These are phyloP conservation scores for Trichosurus vulpecula DNA, from an alignment of 2,797 vertebrate genomes.

Conservation along the genomic window DNA sequence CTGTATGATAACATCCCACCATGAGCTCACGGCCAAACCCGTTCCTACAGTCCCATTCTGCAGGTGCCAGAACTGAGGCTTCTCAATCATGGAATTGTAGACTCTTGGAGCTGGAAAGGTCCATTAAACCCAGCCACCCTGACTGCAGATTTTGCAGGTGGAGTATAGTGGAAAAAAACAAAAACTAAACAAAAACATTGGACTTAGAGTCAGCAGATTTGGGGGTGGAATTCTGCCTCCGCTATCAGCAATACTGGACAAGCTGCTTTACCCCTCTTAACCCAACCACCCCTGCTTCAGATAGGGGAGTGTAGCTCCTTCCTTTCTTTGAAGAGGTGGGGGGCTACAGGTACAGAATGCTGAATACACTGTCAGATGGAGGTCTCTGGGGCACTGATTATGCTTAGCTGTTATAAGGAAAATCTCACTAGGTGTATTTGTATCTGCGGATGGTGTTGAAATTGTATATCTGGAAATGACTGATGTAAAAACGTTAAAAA, in stretches of 20 bases:
- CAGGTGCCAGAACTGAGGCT: not conserved
- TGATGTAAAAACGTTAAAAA: not conserved
- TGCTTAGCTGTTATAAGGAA: not conserved
- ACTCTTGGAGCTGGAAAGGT: not conserved
- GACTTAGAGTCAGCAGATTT: not conserved
- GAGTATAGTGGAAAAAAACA: not conserved
- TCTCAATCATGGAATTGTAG: not conserved
- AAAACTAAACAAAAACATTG: not conserved
- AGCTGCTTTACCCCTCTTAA: not conserved
- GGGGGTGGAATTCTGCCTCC: not conserved
- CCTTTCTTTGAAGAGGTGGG: not conserved
- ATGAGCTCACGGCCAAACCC: not conserved
- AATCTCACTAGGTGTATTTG: not conserved
- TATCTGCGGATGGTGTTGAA: not conserved
- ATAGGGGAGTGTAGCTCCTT: not conserved
- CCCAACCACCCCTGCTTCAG: not conserved
- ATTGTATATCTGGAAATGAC: not conserved
- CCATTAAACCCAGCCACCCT: not conserved
- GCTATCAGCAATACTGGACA: not conserved
- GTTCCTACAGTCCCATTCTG: not conserved
- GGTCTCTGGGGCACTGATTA: not conserved
- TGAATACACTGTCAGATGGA: not conserved
- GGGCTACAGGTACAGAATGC: not conserved
- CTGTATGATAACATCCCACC: not conserved
- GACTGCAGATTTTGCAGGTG: not conserved